Evolutionary conservation across 1,140 invertebrate genomes (phyloP).

Genomic region (Bombus difficillimus): DNA sequence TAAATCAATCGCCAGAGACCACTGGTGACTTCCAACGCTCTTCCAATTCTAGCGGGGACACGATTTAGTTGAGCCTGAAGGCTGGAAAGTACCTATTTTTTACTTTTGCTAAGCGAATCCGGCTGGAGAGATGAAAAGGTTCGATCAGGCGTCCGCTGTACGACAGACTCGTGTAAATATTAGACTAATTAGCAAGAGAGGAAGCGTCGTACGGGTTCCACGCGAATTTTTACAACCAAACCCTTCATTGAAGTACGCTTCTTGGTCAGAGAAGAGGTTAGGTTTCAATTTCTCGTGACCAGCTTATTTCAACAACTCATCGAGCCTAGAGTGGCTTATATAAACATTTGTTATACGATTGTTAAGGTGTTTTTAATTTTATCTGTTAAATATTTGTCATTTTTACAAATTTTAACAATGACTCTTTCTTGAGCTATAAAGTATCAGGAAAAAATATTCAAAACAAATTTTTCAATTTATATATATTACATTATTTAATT

Average conservation of each 20-base stretch:
- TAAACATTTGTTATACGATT: neutral
- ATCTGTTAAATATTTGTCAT: neutral
- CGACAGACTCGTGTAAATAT: conserved; percentile 60
- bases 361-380: neutral
- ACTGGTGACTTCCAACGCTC: conserved; percentile 32
- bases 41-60: conserved; percentile 41
- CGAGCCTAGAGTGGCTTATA: neutral
- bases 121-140: conserved; percentile 12
- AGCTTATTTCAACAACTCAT: neutral
- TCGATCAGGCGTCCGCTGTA: conserved; percentile 28
- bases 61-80: conserved; percentile 15
- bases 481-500: neutral
- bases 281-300: neutral
- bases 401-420: neutral
- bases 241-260: no score
- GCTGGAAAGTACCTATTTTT: conserved; percentile 45
- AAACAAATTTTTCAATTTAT: neutral
- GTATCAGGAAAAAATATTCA: neutral
- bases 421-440: neutral
- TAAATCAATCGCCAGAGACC: neutral
- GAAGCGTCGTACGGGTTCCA: conserved; percentile 36
- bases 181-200: conserved; percentile 61
- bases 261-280: neutral
- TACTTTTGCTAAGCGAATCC: conserved; percentile 43
- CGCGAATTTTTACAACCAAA: neutral